Conservation (phyloP, 2,888 invertebrate species). For the Coelopa pilipes region DNA sequence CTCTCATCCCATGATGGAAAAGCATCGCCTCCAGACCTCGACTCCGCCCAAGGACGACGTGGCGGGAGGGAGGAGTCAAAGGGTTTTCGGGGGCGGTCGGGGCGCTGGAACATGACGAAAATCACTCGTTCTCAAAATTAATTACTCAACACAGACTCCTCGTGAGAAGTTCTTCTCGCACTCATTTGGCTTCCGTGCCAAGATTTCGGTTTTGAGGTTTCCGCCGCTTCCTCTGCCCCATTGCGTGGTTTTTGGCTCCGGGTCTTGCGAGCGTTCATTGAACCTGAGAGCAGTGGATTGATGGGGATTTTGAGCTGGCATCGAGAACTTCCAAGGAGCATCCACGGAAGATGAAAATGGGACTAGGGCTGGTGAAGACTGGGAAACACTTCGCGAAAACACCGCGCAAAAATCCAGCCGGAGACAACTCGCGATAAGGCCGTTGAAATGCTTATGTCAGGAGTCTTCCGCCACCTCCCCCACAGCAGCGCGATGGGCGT, state of each 20-base stretch:
- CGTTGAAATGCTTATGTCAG: too few relatives aligned
- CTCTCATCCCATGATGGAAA: conserved; percentile 4
- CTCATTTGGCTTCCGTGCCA: conserved; percentile 26
- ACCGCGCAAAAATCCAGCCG: too few relatives aligned
- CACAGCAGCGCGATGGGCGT: too few relatives aligned
- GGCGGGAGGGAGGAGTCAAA: too few relatives aligned
- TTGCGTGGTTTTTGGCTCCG: conserved; percentile 18
- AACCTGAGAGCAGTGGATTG: neutral
- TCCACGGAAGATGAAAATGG: too few relatives aligned
- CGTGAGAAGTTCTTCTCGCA: neutral
- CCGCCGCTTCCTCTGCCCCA: neutral
- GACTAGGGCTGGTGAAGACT: too few relatives aligned
- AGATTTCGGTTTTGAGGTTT: conserved; percentile 10
- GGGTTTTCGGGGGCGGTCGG: too few relatives aligned
- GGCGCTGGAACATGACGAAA: neutral
- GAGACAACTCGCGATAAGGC: too few relatives aligned
- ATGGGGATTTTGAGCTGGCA: neutral
- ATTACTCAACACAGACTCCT: conserved; percentile 18
- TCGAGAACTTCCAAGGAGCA: neutral
- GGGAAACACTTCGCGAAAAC: too few relatives aligned
- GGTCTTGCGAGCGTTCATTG: neutral
- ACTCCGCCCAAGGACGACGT: too few relatives aligned
- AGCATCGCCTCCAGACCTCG: neutral
- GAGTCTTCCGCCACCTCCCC: too few relatives aligned
- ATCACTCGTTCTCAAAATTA: conserved; percentile 28